Percentiles rank a stretch among this genome's conserved stretches.
Conservation (phyloP, 1,140 invertebrate species). For the Bombus balteatus region DNA sequence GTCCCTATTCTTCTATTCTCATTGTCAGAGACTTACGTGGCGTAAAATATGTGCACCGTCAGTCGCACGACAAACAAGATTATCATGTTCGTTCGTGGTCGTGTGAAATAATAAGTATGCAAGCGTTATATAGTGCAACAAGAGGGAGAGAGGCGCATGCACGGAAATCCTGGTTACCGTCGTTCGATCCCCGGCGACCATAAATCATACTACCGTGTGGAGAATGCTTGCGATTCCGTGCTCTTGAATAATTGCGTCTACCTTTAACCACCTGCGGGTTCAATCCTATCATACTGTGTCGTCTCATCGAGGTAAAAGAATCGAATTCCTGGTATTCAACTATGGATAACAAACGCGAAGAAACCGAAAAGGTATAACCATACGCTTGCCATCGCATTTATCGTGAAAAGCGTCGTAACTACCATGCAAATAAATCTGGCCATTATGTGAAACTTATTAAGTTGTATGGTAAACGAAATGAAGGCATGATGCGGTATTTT, state of each 20-base stretch:
- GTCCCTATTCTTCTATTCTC: background rate
- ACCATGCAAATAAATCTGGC: background rate
- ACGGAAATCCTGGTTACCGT: constrained; percentile 62
- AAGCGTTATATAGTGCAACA: constrained; percentile 42
- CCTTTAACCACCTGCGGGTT: constrained; percentile 61
- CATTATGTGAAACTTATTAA: background rate
- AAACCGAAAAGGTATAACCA: background rate
- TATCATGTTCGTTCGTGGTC: constrained; percentile 46
- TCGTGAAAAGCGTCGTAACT: background rate
- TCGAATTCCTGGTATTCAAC: constrained; percentile 49
- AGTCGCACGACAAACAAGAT: constrained; percentile 51
- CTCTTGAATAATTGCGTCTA: constrained; percentile 67
- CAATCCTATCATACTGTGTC: constrained; percentile 62
- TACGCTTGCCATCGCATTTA: background rate
- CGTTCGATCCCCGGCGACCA: constrained; percentile 52
- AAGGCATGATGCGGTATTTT: no score
- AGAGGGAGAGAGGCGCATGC: constrained; percentile 11
- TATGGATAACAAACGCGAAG: constrained; percentile 25
- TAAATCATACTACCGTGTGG: constrained; percentile 61
- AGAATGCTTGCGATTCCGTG: constrained; percentile 63
- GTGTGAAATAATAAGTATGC: constrained; percentile 55
- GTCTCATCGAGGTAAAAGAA: constrained; percentile 43
- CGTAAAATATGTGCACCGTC: constrained; percentile 20
- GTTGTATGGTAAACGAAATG: background rate
- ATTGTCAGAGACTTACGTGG: background rate